These are phyloP conservation scores for Albula goreensis DNA, from an alignment of 2,113 vertebrate species.

Conservation along the genomic window DNA sequence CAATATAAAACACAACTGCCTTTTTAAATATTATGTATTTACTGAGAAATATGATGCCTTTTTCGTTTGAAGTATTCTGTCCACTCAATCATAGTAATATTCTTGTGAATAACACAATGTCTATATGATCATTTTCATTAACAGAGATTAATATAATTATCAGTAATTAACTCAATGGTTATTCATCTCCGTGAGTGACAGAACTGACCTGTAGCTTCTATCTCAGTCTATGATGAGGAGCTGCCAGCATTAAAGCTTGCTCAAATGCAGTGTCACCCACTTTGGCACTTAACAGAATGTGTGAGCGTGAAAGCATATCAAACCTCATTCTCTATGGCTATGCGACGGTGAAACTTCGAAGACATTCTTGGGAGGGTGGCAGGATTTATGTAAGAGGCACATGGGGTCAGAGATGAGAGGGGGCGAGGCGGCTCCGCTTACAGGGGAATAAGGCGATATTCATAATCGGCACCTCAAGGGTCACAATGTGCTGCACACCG, in stretches of 20 bases:
- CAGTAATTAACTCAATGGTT: neutral
- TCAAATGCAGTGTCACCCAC: slow-evolving; percentile 6
- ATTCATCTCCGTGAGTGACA: neutral
- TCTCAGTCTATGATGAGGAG: neutral
- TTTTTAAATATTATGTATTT: too few species aligned
- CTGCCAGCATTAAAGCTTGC: neutral
- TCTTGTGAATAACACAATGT: too few species aligned
- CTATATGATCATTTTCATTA: too few species aligned
- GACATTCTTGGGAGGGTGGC: neutral
- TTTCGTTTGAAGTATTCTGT: too few species aligned
- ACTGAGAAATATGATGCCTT: too few species aligned
- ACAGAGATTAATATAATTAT: neutral
- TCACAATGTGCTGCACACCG: neutral
- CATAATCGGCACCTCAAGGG: neutral
- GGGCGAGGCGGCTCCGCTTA: neutral
- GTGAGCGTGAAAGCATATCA: neutral
- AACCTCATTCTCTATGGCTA: too few species aligned
- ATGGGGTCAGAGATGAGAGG: neutral
- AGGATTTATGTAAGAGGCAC: neutral
- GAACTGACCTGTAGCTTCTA: neutral
- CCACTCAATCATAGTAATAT: too few species aligned
- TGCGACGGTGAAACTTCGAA: neutral
- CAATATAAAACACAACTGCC: too few species aligned
- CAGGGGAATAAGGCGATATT: neutral
- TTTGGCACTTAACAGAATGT: neutral